phyloP scores from a whole-genome alignment of 2,888 invertebrate species.

The Ophion obscuratus region DNA sequence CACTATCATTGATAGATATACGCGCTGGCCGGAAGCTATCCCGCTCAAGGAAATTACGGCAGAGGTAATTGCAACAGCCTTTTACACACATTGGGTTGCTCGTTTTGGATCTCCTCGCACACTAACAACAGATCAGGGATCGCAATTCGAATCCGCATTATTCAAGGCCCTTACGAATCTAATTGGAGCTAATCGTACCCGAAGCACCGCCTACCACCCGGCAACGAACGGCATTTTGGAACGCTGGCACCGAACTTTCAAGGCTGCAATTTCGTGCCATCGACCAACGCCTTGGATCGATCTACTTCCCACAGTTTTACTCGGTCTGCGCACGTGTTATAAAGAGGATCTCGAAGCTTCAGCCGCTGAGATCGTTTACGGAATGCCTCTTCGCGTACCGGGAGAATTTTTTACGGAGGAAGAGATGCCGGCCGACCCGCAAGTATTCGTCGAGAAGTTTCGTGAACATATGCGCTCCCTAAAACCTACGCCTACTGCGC shows the following conservation, averaged over 20 bases:
- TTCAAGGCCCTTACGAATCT: not conserved
- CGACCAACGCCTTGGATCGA: not conserved
- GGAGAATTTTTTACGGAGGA: conserved; percentile 54
- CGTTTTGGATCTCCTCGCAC: conserved; percentile 3
- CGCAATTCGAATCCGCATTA: conserved; percentile 23
- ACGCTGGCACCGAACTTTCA: not conserved
- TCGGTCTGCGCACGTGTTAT: conserved; percentile 9
- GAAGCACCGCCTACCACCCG: no score
- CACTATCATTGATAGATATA: conserved; percentile 76
- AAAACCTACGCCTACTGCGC: conserved; percentile 44
- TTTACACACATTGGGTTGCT: not conserved
- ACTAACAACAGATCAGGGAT: not conserved
- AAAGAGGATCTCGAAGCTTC: conserved; percentile 38
- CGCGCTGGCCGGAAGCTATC: conserved; percentile 71
- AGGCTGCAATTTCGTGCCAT: conserved; percentile 12
- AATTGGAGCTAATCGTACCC: not conserved
- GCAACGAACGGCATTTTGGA: no score
- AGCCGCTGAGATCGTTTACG: conserved; percentile 54
- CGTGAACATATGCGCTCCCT: conserved; percentile 46
- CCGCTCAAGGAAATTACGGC: conserved; percentile 66
- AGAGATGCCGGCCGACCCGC: conserved; percentile 8
- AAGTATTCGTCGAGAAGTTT: conserved; percentile 38
- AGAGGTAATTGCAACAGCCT: conserved; percentile 27
- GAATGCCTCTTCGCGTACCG: conserved; percentile 44
- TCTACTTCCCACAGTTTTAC: not conserved